These are phyloP conservation scores for Arrhopalites spinosus DNA, from an alignment of 2,888 invertebrate species.

Conservation along the genomic window DNA sequence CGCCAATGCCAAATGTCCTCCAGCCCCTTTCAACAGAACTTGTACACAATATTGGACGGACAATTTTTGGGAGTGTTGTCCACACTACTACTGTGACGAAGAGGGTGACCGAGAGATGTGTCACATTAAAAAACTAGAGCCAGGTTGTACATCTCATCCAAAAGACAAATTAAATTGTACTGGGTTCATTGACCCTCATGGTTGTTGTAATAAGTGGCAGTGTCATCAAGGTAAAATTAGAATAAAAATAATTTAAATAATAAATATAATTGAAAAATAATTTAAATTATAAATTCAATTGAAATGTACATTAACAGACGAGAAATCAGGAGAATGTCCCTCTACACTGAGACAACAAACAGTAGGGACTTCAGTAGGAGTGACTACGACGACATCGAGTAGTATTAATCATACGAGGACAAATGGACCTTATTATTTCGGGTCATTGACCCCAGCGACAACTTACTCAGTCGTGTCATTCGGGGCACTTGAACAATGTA, in stretches of 20 bases:
- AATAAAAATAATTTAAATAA: too few species aligned
- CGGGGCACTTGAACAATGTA: constrained; percentile 32
- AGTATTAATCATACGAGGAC: not conserved
- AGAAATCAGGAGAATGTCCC: constrained; percentile 46
- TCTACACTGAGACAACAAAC: constrained; percentile 18
- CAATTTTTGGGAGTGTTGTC: constrained; percentile 46
- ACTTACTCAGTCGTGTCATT: constrained; percentile 15
- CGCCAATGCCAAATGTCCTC: constrained; percentile 41
- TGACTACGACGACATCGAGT: not conserved
- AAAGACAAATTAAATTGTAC: constrained; percentile 45
- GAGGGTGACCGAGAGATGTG: constrained; percentile 41
- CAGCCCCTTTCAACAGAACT: constrained; percentile 49
- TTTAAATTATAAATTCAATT: not conserved
- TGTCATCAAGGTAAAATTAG: constrained; percentile 36
- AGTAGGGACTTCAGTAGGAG: not conserved
- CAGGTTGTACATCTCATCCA: constrained; percentile 44
- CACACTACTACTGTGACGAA: constrained; percentile 43
- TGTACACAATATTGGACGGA: constrained; percentile 43
- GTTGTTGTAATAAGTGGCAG: constrained; percentile 51
- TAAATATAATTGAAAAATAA: not conserved
- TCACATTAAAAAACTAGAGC: constrained; percentile 42
- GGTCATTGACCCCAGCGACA: constrained; percentile 1
- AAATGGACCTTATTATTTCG: not conserved
- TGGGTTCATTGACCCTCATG: constrained; percentile 45
- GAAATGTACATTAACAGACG: constrained; percentile 24